phyloP scores from a whole-genome alignment of 2,113 vertebrate genomes.

The Paradoxurus hermaphroditus region DNA sequence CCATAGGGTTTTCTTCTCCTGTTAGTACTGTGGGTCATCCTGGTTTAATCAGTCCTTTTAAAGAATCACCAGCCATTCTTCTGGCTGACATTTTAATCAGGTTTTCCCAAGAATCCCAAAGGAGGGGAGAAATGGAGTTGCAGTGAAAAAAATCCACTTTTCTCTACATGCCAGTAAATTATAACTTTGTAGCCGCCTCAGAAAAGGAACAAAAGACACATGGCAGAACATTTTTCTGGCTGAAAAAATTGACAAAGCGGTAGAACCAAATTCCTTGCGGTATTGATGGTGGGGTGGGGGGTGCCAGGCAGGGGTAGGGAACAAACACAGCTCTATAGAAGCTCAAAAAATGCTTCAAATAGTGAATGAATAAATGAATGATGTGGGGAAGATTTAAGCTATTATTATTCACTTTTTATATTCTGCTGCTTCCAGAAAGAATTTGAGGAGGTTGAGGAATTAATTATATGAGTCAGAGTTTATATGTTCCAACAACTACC shows the following conservation, averaged over 20 bases:
- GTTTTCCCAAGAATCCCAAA: slow-evolving; percentile 75
- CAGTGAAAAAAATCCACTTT: slow-evolving; percentile 62
- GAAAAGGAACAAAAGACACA: slow-evolving; percentile 71
- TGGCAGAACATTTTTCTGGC: slow-evolving; percentile 63
- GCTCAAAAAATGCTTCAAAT: background rate
- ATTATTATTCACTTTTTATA: background rate
- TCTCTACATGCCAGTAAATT: slow-evolving; percentile 67
- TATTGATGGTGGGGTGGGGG: background rate
- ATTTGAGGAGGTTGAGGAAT: slow-evolving; percentile 17
- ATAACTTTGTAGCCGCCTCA: slow-evolving; percentile 51
- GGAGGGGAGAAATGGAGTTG: slow-evolving; percentile 60
- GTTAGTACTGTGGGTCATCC: slow-evolving; percentile 52
- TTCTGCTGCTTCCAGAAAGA: background rate
- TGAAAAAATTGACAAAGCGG: slow-evolving; percentile 48
- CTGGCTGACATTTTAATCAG: slow-evolving; percentile 78
- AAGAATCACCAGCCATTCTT: slow-evolving; percentile 74
- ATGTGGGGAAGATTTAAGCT: background rate
- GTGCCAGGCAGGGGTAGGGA: background rate
- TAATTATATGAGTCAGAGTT: slow-evolving; percentile 23
- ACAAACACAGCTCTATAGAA: background rate
- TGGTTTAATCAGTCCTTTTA: slow-evolving; percentile 72
- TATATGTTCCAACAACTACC: slow-evolving; percentile 33
- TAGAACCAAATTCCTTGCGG: background rate
- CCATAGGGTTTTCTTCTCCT: slow-evolving; percentile 37
- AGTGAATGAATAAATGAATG: background rate